Percentiles rank a stretch among this genome's conserved stretches.
phyloP scores from a whole-genome alignment of 2,113 vertebrate genomes.

The Pedetes capensis region DNA sequence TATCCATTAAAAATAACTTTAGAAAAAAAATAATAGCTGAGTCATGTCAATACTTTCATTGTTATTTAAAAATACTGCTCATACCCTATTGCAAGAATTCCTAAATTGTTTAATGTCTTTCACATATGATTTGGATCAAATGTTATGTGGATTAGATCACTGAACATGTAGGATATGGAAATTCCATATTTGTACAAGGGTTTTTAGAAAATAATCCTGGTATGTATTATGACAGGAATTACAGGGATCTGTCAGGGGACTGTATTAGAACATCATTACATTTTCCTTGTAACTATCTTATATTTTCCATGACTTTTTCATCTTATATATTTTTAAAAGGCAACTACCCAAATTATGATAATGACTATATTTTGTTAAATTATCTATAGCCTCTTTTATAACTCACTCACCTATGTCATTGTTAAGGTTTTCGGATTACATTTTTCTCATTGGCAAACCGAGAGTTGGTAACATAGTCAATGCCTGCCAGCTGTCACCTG shows the following conservation, averaged over 20 bases:
- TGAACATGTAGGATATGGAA: constrained; percentile 1
- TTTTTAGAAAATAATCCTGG: constrained; percentile 20
- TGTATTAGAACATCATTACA: not conserved
- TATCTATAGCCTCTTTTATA: not conserved
- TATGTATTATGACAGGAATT: not conserved
- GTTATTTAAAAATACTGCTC: constrained; percentile 7
- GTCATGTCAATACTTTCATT: not conserved
- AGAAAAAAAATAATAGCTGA: not conserved
- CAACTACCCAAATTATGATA: not conserved
- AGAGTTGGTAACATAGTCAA: not conserved
- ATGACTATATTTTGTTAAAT: not conserved
- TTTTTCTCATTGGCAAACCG: not conserved
- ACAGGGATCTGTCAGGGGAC: not conserved
- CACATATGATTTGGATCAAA: constrained; percentile 16
- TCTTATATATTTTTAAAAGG: not conserved
- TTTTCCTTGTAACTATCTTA: not conserved
- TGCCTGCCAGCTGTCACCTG: not conserved
- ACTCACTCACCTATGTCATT: not conserved
- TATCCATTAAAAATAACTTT: not conserved
- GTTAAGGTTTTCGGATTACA: not conserved
- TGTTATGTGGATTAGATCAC: not conserved
- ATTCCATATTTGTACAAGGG: not conserved
- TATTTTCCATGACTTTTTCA: not conserved
- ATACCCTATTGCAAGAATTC: not conserved
- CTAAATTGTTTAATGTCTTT: constrained; percentile 4